Evolutionary conservation across 2,113 vertebrate species (phyloP), one percentile per base, ranked within the genome.

Genomic region (Ptilorrhoa leucosticta): DNA sequence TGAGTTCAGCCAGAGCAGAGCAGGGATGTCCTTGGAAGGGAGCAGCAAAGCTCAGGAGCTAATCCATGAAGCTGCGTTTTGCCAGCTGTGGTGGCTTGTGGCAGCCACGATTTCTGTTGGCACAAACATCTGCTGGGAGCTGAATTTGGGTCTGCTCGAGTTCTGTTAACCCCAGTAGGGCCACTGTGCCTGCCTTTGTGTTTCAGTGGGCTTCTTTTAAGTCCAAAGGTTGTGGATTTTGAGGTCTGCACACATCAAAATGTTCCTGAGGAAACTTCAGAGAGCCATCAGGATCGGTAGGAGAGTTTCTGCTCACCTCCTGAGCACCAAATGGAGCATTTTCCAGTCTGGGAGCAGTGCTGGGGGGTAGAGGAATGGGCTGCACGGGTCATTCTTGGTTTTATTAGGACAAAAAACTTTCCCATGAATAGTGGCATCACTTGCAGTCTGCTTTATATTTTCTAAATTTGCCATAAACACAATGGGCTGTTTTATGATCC

Each of bases 401-500:
- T 92, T 89, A 65, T 83, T 70, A 50, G 80, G 66, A 90, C 56
- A 58, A 81, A 70, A 64, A 78, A 7, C 83, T 82, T 94, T 90
- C 73, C 93, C 83, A 92, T 93, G 88, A 71, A 82, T 64, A 81
- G 65, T 80, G 82, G 30, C 80, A 89, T 89, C 69, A 65, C 53
- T 84, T 96, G 44, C 56, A 92, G 56, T 17, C 69, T 92, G 83
- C 37, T 15, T 92, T 92, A 15, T 84, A 53, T 78, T 83, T 94
- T 90, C 78, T 81, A 83, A 94, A 89, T 93, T 83, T 94, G 50
- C 80, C 77, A 45, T 96, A 90, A 95, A 93, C 44, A 87, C 90
- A 87, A 68, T 94, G 85, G 88, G 72, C 92, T 97, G 94, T 64
- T 97, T 96, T 95, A 92, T 97, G 94, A 84, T 95, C 93, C 96